A percentile compares a stretch with the other conserved stretches of the same genome.
These are phyloP conservation scores for Phyllostomus hastatus DNA, from an alignment of 2,113 vertebrate genomes.

Conservation along the genomic window DNA sequence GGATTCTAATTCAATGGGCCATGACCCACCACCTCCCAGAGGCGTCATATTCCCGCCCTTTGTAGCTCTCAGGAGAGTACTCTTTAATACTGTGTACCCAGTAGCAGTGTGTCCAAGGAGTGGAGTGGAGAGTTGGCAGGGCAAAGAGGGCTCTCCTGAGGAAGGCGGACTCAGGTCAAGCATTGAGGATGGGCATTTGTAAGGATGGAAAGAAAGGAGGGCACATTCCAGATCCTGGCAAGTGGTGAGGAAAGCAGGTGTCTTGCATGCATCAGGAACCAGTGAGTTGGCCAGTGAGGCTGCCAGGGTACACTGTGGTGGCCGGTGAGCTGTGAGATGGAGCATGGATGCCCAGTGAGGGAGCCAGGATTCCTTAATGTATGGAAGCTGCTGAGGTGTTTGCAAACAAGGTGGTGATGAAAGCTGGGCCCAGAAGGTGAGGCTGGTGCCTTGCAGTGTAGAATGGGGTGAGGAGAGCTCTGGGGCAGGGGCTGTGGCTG, in stretches of 20 bases:
- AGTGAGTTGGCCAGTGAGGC: not conserved
- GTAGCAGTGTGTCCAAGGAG: not conserved
- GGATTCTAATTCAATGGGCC: not conserved
- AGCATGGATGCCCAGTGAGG: not conserved
- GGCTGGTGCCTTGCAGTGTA: not conserved
- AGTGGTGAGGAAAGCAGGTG: not conserved
- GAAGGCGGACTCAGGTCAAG: not conserved
- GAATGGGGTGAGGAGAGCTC: not conserved
- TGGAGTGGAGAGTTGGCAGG: not conserved
- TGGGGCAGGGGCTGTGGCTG: not conserved
- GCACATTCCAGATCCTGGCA: accelerated
- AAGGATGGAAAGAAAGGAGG: not conserved
- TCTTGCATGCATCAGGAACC: accelerated
- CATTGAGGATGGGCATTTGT: not conserved
- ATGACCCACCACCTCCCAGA: not conserved
- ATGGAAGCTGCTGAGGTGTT: not conserved
- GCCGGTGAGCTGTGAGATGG: accelerated
- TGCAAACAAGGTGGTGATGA: not conserved
- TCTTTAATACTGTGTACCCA: not conserved
- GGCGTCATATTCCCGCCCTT: not conserved
- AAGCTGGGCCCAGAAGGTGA: not conserved
- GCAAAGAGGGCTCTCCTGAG: not conserved
- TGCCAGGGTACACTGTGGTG: not conserved
- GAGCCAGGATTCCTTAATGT: not conserved
- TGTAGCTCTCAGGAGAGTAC: not conserved